Conservation (phyloP, 1,140 invertebrate genomes). For the Brachionus rubens region DNA sequence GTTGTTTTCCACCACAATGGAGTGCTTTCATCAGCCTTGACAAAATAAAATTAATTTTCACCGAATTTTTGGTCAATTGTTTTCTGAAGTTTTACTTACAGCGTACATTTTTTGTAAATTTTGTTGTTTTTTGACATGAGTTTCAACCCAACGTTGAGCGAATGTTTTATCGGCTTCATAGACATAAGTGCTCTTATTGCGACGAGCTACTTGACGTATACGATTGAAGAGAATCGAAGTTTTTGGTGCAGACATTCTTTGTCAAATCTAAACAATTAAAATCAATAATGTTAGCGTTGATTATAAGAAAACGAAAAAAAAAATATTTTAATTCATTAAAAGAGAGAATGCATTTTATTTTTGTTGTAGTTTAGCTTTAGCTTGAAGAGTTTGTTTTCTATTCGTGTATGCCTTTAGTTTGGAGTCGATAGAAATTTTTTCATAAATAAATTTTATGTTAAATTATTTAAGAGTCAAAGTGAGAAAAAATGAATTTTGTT, state of each 20-base stretch:
- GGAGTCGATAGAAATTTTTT: too few relatives aligned
- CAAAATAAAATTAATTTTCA: neutral
- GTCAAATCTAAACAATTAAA: neutral
- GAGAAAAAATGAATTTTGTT: too few relatives aligned
- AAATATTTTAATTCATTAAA: too few relatives aligned
- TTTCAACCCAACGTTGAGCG: conserved; percentile 36
- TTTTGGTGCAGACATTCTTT: conserved; percentile 28
- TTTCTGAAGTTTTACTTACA: neutral
- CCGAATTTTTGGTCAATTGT: neutral
- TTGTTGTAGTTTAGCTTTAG: too few relatives aligned
- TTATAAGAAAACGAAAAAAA: too few relatives aligned
- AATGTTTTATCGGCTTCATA: conserved; percentile 37
- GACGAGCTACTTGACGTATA: conserved; percentile 4
- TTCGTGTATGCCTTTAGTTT: too few relatives aligned
- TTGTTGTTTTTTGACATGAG: conserved; percentile 20
- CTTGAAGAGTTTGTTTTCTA: too few relatives aligned
- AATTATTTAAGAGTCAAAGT: too few relatives aligned
- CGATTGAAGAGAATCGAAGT: conserved; percentile 18
- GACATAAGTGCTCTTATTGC: conserved; percentile 33
- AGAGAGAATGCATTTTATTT: too few relatives aligned
- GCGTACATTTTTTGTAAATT: conserved; percentile 37
- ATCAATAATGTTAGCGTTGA: too few relatives aligned
- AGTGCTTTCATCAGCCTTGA: neutral
- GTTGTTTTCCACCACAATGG: conserved; percentile 44
- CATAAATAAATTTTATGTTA: too few relatives aligned